These are phyloP conservation scores for Pandion haliaetus DNA, from an alignment of 2,113 vertebrate species.

Conservation along the genomic window DNA sequence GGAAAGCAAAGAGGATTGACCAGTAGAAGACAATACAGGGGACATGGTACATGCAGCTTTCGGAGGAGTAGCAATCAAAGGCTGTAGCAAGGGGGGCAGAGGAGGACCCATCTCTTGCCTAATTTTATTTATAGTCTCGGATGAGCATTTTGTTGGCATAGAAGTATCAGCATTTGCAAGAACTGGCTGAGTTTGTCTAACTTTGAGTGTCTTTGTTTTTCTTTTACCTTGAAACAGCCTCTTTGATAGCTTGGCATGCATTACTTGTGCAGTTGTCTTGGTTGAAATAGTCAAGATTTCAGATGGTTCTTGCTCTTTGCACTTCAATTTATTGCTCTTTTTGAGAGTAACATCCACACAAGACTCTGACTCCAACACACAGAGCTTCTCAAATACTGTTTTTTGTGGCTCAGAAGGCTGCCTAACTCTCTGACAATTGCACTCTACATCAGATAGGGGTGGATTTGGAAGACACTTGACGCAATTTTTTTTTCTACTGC, in stretches of 20 bases:
- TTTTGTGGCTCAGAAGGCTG: conserved; percentile 14
- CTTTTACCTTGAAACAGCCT: background rate
- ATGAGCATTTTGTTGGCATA: conserved; percentile 26
- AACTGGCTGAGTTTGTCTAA: background rate
- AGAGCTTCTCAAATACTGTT: background rate
- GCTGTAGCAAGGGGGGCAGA: conserved; percentile 84
- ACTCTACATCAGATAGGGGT: background rate
- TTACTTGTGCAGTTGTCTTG: background rate
- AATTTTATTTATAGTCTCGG: conserved; percentile 76
- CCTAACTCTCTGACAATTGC: background rate
- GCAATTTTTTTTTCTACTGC: background rate
- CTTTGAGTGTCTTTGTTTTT: background rate
- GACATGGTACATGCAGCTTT: conserved; percentile 62
- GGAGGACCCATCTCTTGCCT: conserved; percentile 88
- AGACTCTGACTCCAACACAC: conserved; percentile 11
- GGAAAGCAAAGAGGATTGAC: conserved; percentile 74
- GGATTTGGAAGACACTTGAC: conserved; percentile 31
- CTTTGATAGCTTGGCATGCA: background rate
- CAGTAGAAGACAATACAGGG: conserved; percentile 66
- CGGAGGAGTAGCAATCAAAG: conserved; percentile 84
- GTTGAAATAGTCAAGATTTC: background rate
- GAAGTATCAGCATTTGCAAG: conserved; percentile 54
- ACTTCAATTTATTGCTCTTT: background rate
- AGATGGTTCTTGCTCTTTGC: background rate
- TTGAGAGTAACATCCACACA: background rate